Base-by-base conservation (phyloP, 1,140 invertebrate species). In the Melipona quadrifasciata region DNA sequence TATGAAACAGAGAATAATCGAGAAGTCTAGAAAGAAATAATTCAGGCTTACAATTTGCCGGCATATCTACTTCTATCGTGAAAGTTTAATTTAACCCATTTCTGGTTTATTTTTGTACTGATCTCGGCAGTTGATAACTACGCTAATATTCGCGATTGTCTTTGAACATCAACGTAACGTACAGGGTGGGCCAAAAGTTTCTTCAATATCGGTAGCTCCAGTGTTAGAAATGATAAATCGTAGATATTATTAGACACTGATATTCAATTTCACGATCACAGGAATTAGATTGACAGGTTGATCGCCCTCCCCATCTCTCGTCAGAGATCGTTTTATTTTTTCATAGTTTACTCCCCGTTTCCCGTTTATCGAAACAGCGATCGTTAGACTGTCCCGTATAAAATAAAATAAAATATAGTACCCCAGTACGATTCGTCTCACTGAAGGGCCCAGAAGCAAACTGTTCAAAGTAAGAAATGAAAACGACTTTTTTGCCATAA, bases 21-120 rank as follows among this genome's bases (percentile, higher is more conserved):
- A 39, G 39, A 39, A 39, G 0, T 47, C 31, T 31, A 31, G 31
- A 31, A 31, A 31, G 31, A 31, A 47, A 47, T 47, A 47, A 47
- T 47, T 8, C 39, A 47, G 39, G 39, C 39, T 47, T 16, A 82
- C 75, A 81, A 82, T 88, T 81, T 80, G 57, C 61, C 39, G 31
- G 39, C 39, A 70, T 68, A 65, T 39, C 19, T 81, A 61, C 58
- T 61, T 10, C 58, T 58, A 31, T 61, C 67, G 61, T 88, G 47
- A 86, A 89, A 89, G 65, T 89, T 89, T 89, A 88, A 89, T 83
- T 47, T 88, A 85, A 58, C 14, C 31, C 51, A 24, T 17, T 85
- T 71, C 73, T 8, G 17, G 1, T 67, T 51, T 21, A 31, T 84
- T 17, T 64, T 19, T 4, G 21, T 64, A 53, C 24, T 74, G 65